Evolutionary conservation across 2,113 vertebrate genomes (phyloP).

Genomic region (Amphiprion percula): DNA sequence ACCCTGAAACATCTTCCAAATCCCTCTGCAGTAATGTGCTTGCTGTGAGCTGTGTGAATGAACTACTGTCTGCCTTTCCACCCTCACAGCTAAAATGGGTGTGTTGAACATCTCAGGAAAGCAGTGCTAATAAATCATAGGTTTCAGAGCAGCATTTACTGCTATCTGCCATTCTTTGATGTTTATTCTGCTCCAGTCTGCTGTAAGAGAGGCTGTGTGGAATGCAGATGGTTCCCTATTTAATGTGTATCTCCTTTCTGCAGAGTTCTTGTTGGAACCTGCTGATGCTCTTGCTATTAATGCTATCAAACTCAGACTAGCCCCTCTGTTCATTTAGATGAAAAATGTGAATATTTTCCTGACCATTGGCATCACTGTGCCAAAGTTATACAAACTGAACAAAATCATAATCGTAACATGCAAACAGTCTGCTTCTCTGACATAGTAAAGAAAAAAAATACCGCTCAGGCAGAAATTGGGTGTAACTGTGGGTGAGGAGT

Average conservation of each 20-base stretch:
- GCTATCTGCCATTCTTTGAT: conserved; percentile 69
- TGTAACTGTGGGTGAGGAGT: neutral
- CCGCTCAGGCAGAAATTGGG: neutral
- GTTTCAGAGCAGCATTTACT: conserved; percentile 67
- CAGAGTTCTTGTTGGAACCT: conserved; percentile 70
- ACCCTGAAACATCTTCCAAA: conserved; percentile 17
- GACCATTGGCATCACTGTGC: conserved; percentile 34
- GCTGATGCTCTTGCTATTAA: conserved; percentile 49
- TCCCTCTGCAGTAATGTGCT: conserved; percentile 12
- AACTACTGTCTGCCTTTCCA: conserved; percentile 12
- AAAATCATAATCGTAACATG: too few species aligned
- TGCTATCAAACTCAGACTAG: conserved; percentile 44
- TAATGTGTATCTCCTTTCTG: conserved; percentile 67
- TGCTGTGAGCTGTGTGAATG: conserved; percentile 28
- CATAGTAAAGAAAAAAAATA: neutral
- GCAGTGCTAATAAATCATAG: conserved; percentile 70
- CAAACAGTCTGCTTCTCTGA: too few species aligned
- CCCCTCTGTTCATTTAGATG: conserved; percentile 46
- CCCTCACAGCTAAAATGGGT: conserved; percentile 21
- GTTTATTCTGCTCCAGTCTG: conserved; percentile 59
- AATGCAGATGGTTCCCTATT: conserved; percentile 71
- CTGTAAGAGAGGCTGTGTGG: conserved; percentile 50
- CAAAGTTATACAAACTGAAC: conserved; percentile 25
- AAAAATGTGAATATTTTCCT: conserved; percentile 62
- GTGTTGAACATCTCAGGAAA: conserved; percentile 38